Evolutionary conservation across 2,113 vertebrate genomes (phyloP), one percentile per base, ranked within the genome.

Genomic region (Passer montanus): DNA sequence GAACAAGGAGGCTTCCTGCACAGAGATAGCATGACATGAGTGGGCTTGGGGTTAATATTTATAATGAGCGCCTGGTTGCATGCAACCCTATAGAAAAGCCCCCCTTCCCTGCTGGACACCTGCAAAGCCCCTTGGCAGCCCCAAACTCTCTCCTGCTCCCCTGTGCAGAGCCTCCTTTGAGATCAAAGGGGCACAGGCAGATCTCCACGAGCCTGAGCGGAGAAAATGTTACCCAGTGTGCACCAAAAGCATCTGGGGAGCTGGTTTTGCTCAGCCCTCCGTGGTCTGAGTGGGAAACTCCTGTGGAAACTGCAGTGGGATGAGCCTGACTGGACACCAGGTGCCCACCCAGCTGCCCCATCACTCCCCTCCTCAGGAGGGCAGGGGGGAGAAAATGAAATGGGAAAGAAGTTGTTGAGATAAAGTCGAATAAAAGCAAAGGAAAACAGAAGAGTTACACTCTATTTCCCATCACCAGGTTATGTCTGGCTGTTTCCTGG

Each of bases 201-300:
- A 19, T 78, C 15, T 75, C n/a, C 41, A 4, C 0, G 6, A 87
- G 18, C 31, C 24, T 49, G 16, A 41, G 44, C 0, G 0, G 22
- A 70, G 60, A 53, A 39, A 35, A 55, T 13, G 7, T 62, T 85
- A 35, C 5, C n/a, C 4, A 5, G 1, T 2, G 0, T 41, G 13
- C 52, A 35, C 31, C 43, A 69, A 47, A 66, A 84, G 9, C 26
- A 21, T 26, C 44, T 37, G 9, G 1, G 3, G 5, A 78, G 26
- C 28, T 80, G 79, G 5, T 35, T 85, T 76, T 64, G 43, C n/a
- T 68, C 47, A 56, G 30, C 47, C 15, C 15, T 84, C 0, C 0
- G 35, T 75, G 64, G 23, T 16, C 41, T 56, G 39, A 58, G n/a
- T 16, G 13, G 59, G 35, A 41, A 86, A 62, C 1, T 3, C 62